These are phyloP conservation scores for Dioctria rufipes DNA, from an alignment of 2,888 invertebrate species.

Conservation along the genomic window DNA sequence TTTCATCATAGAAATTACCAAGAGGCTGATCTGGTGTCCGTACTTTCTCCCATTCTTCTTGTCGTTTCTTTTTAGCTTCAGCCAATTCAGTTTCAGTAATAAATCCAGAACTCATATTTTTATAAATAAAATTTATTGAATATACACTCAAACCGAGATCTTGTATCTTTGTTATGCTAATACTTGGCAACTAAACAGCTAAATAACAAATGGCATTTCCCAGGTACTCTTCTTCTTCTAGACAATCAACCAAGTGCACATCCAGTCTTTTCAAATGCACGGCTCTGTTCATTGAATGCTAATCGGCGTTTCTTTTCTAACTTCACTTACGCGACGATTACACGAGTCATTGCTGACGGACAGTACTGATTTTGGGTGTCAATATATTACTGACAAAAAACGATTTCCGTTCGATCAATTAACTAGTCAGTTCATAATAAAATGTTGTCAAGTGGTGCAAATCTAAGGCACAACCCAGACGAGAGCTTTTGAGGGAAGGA, in stretches of 20 bases:
- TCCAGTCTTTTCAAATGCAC: not conserved
- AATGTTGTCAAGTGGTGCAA: too few relatives aligned
- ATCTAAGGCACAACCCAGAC: too few relatives aligned
- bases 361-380: too few relatives aligned
- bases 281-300: not conserved
- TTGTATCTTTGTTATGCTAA: not conserved
- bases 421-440: too few relatives aligned
- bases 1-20: conserved; percentile 75
- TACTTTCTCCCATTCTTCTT: conserved; percentile 98
- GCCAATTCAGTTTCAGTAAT: conserved; percentile 89
- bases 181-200: not conserved
- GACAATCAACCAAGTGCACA: too few relatives aligned
- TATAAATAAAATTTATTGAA: not conserved
- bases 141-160: not conserved
- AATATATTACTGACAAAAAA: too few relatives aligned
- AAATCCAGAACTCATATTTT: conserved; percentile 90
- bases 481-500: too few relatives aligned
- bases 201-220: not conserved
- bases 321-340: too few relatives aligned
- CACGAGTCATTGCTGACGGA: too few relatives aligned
- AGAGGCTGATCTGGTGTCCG: conserved; percentile 90
- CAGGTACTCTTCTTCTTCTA: too few relatives aligned
- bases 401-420: too few relatives aligned
- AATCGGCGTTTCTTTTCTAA: too few relatives aligned
- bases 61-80: conserved; percentile 84